phyloP scores from a whole-genome alignment of 1,140 invertebrate species.

The Ceratosolen fusciceps region DNA sequence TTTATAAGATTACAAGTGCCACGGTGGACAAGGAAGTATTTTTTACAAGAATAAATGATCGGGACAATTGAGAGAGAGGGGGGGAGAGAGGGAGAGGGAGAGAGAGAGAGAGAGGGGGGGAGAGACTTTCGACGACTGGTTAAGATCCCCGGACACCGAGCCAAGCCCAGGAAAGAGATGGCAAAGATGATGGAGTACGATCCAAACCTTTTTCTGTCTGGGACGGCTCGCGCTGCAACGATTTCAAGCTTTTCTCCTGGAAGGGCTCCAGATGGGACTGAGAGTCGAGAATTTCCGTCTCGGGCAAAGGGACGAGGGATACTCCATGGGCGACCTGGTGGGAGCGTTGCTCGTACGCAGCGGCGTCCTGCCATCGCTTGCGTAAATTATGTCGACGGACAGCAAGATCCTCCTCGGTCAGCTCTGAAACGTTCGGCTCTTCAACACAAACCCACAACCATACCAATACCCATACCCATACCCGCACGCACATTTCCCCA shows the following conservation, averaged over 20 bases:
- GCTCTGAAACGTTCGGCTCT: neutral
- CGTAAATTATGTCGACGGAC: conserved; percentile 58
- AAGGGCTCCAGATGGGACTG: conserved; percentile 66
- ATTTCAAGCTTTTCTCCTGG: conserved; percentile 57
- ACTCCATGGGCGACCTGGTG: conserved; percentile 59
- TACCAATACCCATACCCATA: too few species aligned
- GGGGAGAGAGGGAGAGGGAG: too few species aligned
- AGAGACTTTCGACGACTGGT: too few species aligned
- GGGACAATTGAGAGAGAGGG: too few species aligned
- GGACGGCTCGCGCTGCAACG: conserved; percentile 64
- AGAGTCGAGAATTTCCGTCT: conserved; percentile 64
- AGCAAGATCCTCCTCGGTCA: conserved; percentile 47
- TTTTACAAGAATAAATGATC: too few species aligned
- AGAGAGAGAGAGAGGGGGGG: too few species aligned
- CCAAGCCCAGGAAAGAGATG: too few species aligned
- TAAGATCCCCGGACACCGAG: too few species aligned
- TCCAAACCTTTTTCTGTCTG: conserved; percentile 68
- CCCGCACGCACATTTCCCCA: too few species aligned
- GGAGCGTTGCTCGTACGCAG: conserved; percentile 35
- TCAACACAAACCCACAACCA: neutral
- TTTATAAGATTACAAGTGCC: too few species aligned
- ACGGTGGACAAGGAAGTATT: too few species aligned
- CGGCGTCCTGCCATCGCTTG: conserved; percentile 63
- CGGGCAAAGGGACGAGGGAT: conserved; percentile 66
- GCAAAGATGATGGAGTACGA: too few species aligned